Base-by-base conservation (phyloP, 2,113 vertebrate genomes). In the Forbesichthys agassizii region DNA sequence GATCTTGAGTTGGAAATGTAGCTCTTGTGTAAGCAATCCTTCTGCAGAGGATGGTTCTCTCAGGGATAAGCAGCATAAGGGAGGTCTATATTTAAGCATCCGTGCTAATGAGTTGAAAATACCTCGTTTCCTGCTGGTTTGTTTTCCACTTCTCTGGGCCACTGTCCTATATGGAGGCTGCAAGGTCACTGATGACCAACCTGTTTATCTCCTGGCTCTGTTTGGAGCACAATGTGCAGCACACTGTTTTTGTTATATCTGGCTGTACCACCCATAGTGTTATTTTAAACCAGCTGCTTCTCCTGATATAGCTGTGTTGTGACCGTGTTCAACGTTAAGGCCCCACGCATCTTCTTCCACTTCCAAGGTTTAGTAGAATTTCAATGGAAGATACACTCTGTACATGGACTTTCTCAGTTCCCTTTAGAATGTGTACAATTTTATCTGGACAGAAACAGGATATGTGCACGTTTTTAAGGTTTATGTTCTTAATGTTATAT, bases 361-460 rank as follows among this genome's bases (percentile, higher is more conserved):
- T 36, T 12, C 33, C 51, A 54, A 68, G 13, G 33, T 3, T 56
- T 63, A 18, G 47, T 66, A 48, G 48, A 66, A 27, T 66, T n/a
- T 56, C 4, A 36, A 5, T 81, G 72, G 73, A 84, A 68, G 20
- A 61, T 62, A 56, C 58, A 69, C 36, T 56, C n/a, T 49, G 36
- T 12, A 74, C 61, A 73, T 68, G 69, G 77, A 67, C 66, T 84
- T 56, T 67, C 33, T 72, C 61, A 47, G 12, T 73, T 55, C 71
- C 55, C 66, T 61, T 77, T 48, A 64, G 71, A 83, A 71, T 61
- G 72, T 66, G 18, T 54, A 73, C 48, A 59, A 58, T 69, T 27
- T 27, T 74, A 72, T 46, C 75, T 69, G 73, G 58, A n/a, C 61
- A 81, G 82, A 81, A 86, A 89, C 80, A 82, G 84, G 80, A 88